Base-by-base conservation (phyloP, 2,797 vertebrate genomes). In the Megaceryle alcyon region DNA sequence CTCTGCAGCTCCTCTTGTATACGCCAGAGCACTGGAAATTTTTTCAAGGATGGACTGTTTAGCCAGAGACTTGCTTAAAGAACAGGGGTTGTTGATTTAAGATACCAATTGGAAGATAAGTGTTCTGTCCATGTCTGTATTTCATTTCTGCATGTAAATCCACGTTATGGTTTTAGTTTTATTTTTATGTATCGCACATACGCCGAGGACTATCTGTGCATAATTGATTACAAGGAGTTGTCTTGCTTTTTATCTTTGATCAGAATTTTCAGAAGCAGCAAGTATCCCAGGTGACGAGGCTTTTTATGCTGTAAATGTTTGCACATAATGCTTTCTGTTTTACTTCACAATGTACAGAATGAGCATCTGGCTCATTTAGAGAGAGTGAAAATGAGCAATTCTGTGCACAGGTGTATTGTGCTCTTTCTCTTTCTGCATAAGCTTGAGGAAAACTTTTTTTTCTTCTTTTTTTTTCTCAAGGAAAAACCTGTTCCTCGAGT, bases 231-330 rank as follows among this genome's bases (percentile, higher is more conserved):
- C 83, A 81, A 79, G 88, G 90, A 88, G 81, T 95, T 90, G 94
- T 95, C 96, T 94, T 92, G 92, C 83, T 77, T 89, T 95, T 96
- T 96, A 96, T 96, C 95, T 96, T 92, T 94, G 92, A 96, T 96
- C 95, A 94, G 86, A 78, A 79, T 93, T 96, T 94, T 93, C 86
- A 92, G 88, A 92, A 92, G 86, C 92, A 93, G 94, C 78, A 81
- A 83, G 81, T 44, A 93, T 95, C 96, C 94, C 95, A 95, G 94
- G 88, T 96, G 95, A 94, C 4, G 0, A 75, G 29, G 94, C 44
- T 94, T 94, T 94, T 90, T 61, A 59, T 93, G 78, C 88, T 69
- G 88, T 61, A 92, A 96, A 86, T 95, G 91, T 95, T 96, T 95
- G 90, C 96, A 94, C 75, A 65, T 46, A 77, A 94, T 80, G 49